These are phyloP conservation scores for Nomada ruficornis DNA, from an alignment of 2,888 invertebrate genomes.

Conservation along the genomic window DNA sequence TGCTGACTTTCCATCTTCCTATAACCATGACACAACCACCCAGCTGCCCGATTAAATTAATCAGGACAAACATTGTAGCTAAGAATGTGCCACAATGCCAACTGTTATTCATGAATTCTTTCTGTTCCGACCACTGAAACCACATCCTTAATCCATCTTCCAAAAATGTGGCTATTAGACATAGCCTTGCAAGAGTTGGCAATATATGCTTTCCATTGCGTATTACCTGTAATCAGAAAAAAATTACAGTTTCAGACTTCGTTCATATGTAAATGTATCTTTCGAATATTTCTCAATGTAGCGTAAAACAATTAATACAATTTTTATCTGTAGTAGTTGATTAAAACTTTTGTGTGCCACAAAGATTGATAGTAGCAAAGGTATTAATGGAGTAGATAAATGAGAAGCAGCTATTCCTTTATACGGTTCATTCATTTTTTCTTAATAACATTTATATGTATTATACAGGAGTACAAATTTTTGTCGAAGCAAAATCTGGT, in stretches of 20 bases:
- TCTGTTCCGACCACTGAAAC: conserved; percentile 98
- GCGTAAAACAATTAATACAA: conserved; percentile 43
- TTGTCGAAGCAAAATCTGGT: neutral
- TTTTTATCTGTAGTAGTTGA: conserved; percentile 31
- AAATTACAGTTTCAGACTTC: conserved; percentile 11
- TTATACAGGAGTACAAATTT: neutral
- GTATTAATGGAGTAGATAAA: conserved; percentile 7
- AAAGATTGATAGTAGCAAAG: neutral
- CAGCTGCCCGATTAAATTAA: conserved; percentile 98
- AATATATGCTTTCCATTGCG: conserved; percentile 96
- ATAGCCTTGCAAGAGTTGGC: conserved; percentile 97
- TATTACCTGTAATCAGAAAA: conserved; percentile 89
- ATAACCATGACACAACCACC: conserved; percentile 99
- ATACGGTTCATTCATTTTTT: neutral
- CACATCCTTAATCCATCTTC: conserved; percentile 99
- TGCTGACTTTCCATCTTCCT: conserved; percentile 94
- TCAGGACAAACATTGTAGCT: conserved; percentile 96
- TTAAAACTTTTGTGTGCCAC: conserved; percentile 13
- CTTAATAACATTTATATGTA: neutral
- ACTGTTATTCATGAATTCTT: conserved; percentile 98
- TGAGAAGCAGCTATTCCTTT: neutral
- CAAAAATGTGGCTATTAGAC: conserved; percentile 98
- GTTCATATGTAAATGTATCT: neutral
- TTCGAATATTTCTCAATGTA: conserved; percentile 80
- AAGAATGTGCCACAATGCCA: conserved; percentile 98